Percentiles rank a stretch among this genome's conserved stretches.
phyloP scores from a whole-genome alignment of 2,113 vertebrate species.

The Cololabis saira region DNA sequence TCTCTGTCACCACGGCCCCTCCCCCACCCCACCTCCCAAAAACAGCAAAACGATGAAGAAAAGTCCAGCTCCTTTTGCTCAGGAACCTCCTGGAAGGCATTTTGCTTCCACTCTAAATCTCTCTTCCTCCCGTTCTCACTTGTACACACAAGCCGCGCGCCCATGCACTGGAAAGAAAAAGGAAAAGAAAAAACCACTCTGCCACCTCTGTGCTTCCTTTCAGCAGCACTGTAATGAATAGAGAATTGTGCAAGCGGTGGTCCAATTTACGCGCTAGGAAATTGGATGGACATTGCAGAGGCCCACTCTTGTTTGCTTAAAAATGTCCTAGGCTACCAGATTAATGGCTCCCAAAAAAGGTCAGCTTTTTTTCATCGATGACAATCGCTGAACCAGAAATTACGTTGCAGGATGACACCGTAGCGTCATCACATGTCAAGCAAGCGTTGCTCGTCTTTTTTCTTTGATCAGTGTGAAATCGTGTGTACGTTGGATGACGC shows the following conservation, averaged over 20 bases:
- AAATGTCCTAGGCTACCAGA: conserved; percentile 86
- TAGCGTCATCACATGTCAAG: conserved; percentile 53
- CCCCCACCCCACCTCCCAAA: conserved; percentile 65
- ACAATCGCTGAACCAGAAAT: conserved; percentile 83
- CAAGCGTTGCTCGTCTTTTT: conserved; percentile 15
- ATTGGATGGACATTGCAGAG: conserved; percentile 89
- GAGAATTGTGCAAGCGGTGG: conserved; percentile 92
- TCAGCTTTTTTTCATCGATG: conserved; percentile 83
- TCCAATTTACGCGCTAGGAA: conserved; percentile 92
- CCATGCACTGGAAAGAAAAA: conserved; percentile 65
- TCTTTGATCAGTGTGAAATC: conserved; percentile 1
- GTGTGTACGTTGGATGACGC: no score
- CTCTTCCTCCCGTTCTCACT: conserved; percentile 10
- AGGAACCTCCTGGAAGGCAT: conserved; percentile 82
- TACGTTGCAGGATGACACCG: conserved; percentile 52
- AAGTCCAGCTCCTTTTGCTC: conserved; percentile 81
- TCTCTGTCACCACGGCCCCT: conserved; percentile 41
- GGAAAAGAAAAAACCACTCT: conserved; percentile 81
- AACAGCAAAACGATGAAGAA: conserved; percentile 54
- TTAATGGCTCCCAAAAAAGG: conserved; percentile 92
- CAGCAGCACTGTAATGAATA: conserved; percentile 93
- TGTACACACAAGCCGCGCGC: conserved; percentile 22
- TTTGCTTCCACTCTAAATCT: conserved; percentile 43
- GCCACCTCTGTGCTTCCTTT: conserved; percentile 92
- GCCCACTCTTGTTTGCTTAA: conserved; percentile 91